Evolutionary conservation across 2,888 invertebrate genomes (phyloP).

Genomic region (Eueremaeus valkanovi): DNA sequence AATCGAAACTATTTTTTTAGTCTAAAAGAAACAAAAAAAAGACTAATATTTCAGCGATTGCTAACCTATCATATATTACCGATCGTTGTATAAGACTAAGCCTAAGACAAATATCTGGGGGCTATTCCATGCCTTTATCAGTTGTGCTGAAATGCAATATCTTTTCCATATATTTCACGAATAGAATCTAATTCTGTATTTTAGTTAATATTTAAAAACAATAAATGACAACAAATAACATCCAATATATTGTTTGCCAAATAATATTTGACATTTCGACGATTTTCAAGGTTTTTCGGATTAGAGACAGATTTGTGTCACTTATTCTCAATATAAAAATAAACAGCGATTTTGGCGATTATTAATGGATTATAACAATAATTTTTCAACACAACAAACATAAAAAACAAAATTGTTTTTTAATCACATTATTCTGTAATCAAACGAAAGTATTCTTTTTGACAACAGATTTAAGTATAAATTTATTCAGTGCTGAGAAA

Average conservation of each 20-base stretch:
- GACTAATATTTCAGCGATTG: neutral
- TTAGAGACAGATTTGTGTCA: neutral
- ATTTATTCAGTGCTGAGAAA: too few species aligned
- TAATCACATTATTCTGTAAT: too few species aligned
- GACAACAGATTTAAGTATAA: too few species aligned
- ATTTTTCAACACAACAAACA: neutral
- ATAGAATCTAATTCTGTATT: neutral
- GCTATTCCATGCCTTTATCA: neutral
- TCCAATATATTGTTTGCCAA: neutral
- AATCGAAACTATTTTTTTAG: neutral
- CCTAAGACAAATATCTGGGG: neutral
- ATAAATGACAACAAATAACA: too few species aligned
- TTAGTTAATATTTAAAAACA: too few species aligned
- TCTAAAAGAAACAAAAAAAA: neutral
- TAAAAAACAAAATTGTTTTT: neutral
- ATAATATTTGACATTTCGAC: neutral
- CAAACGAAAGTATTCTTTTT: too few species aligned
- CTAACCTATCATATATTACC: neutral
- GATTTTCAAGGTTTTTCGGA: neutral
- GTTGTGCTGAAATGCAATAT: neutral
- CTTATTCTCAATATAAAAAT: neutral
- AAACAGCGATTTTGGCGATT: neutral
- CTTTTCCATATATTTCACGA: constrained; percentile 1
- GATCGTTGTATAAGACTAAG: neutral
- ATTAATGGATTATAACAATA: neutral